These are phyloP conservation scores for Philhelius pedissequus DNA, from an alignment of 2,888 invertebrate genomes.

Conservation along the genomic window DNA sequence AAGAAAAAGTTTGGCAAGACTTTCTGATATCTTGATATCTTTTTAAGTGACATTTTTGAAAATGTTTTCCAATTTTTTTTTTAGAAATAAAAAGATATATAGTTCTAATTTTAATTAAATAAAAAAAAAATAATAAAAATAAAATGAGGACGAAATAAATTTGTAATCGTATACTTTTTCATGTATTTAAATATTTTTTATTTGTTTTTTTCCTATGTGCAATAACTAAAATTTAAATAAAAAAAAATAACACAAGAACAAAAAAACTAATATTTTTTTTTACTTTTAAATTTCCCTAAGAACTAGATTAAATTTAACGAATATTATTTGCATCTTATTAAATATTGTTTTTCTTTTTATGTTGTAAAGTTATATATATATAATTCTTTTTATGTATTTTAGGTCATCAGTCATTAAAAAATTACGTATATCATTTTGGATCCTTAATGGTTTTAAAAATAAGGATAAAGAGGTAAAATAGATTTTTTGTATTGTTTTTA, in stretches of 20 bases:
- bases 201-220: slow-evolving; percentile 48
- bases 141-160: slow-evolving; percentile 65
- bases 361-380: slow-evolving; percentile 67
- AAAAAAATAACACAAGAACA: slow-evolving; percentile 42
- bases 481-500: slow-evolving; percentile 45
- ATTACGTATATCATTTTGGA: slow-evolving; percentile 74
- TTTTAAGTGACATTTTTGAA: slow-evolving; percentile 13
- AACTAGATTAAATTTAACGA: slow-evolving; percentile 66
- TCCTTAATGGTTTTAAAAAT: slow-evolving; percentile 59
- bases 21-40: slow-evolving; percentile 50
- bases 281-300: slow-evolving; percentile 49
- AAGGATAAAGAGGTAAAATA: slow-evolving; percentile 67
- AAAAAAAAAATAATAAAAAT: neutral
- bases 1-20: slow-evolving; percentile 67
- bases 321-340: slow-evolving; percentile 65
- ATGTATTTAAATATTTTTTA: slow-evolving; percentile 12
- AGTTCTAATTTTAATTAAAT: slow-evolving; percentile 53
- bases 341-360: slow-evolving; percentile 62
- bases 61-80: slow-evolving; percentile 41
- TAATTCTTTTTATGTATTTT: slow-evolving; percentile 65
- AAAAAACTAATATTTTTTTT: slow-evolving; percentile 3
- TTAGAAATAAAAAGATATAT: slow-evolving; percentile 36
- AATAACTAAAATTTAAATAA: slow-evolving; percentile 50
- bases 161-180: slow-evolving; percentile 64
- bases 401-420: slow-evolving; percentile 72